Conservation (phyloP, 2,888 invertebrate species). For the Neoaliturus tenellus region DNA sequence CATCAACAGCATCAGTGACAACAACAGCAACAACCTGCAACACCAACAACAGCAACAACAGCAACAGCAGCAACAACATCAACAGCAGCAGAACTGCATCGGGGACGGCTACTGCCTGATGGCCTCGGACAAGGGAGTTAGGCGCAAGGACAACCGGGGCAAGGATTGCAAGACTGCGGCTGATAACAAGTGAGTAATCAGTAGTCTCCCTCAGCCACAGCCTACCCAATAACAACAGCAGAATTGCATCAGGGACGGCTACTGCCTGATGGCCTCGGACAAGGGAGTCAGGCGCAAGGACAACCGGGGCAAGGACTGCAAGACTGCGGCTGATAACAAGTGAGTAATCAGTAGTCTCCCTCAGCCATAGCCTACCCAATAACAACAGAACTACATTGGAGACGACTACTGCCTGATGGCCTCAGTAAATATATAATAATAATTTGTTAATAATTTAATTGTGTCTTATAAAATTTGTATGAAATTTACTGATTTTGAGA, state of each 20-base stretch:
- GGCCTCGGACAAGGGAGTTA: constrained; percentile 41
- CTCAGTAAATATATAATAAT: too few species aligned
- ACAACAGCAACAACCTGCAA: not conserved
- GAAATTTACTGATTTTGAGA: too few species aligned
- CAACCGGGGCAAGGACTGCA: constrained; percentile 20
- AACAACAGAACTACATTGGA: too few species aligned
- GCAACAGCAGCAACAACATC: too few species aligned
- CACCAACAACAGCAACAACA: not conserved
- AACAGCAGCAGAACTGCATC: constrained; percentile 17
- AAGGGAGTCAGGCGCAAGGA: constrained; percentile 44
- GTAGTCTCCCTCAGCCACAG: not conserved
- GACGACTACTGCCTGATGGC: too few species aligned
- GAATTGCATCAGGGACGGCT: constrained; percentile 35
- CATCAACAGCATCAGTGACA: not conserved
- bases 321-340: constrained; percentile 51
- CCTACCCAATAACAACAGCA: not conserved
- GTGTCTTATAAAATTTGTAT: too few species aligned
- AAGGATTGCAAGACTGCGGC: constrained; percentile 46
- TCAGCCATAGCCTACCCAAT: too few species aligned
- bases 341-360: too few species aligned
- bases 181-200: constrained; percentile 39
- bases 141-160: constrained; percentile 31
- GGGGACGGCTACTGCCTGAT: constrained; percentile 40
- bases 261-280: constrained; percentile 41
- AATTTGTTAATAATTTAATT: too few species aligned